Percentiles rank a stretch among this genome's conserved stretches.
Conservation (phyloP, 2,888 invertebrate genomes). For the Diabrotica balteata region DNA sequence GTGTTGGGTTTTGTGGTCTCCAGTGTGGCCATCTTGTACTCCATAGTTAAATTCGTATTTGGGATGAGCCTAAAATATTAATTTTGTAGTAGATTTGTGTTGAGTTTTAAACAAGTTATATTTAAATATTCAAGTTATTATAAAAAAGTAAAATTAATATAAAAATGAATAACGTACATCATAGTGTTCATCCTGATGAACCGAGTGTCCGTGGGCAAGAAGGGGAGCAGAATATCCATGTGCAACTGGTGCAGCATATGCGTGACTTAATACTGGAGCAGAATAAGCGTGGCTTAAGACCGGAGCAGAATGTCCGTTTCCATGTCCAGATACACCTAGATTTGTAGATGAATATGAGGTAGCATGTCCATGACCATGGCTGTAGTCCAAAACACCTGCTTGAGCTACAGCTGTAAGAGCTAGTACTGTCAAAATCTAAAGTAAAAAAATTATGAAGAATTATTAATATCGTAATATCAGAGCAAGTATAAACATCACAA, state of each 20-base stretch:
- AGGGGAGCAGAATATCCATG: conserved; percentile 29
- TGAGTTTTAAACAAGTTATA: neutral
- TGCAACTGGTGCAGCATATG: conserved; percentile 12
- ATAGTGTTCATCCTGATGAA: conserved; percentile 40
- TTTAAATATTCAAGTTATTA: too few species aligned
- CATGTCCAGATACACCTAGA: neutral
- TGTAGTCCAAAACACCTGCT: conserved; percentile 32
- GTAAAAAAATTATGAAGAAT: neutral
- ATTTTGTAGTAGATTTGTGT: conserved; percentile 16
- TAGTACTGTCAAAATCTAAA: conserved; percentile 37
- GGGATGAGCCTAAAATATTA: conserved; percentile 60
- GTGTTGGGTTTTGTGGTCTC: conserved; percentile 62
- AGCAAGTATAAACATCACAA: too few species aligned
- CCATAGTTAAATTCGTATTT: conserved; percentile 66
- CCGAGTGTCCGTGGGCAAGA: conserved; percentile 19
- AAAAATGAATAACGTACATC: conserved; percentile 34
- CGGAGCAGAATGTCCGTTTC: neutral
- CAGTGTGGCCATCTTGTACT: conserved; percentile 66
- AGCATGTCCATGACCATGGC: conserved; percentile 25
- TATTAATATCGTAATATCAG: too few species aligned
- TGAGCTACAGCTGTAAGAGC: conserved; percentile 38
- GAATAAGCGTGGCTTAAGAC: conserved; percentile 4
- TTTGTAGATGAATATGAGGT: conserved; percentile 11
- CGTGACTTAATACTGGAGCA: conserved; percentile 6
- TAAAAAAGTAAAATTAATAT: too few species aligned